Evolutionary conservation across 2,113 vertebrate species (phyloP).

Genomic region (Malurus elegans): DNA sequence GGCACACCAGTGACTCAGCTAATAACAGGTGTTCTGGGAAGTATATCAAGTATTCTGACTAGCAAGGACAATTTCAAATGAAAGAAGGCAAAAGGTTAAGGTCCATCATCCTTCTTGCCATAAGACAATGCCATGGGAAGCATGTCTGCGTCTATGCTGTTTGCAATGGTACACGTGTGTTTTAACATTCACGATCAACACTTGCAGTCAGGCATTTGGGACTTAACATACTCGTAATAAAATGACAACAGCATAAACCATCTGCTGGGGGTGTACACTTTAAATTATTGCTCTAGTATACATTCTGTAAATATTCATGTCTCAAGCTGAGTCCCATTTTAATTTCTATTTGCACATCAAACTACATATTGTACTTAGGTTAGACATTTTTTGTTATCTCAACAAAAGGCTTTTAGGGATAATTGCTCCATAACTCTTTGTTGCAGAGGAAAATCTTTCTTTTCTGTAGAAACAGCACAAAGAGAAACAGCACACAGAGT

Average conservation of each 20-base stretch:
- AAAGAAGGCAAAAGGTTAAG: slow-evolving; percentile 13
- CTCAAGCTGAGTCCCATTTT: background rate
- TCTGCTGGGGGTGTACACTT: slow-evolving; percentile 38
- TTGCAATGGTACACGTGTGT: background rate
- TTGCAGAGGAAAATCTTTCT: background rate
- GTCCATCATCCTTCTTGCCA: slow-evolving; percentile 3
- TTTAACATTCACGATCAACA: slow-evolving; percentile 53
- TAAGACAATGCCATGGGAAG: background rate
- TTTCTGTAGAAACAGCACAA: background rate
- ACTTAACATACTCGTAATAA: slow-evolving; percentile 42
- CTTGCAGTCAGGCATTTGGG: slow-evolving; percentile 33
- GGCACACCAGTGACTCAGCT: background rate
- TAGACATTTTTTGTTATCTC: background rate
- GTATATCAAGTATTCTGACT: background rate
- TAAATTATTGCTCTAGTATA: background rate
- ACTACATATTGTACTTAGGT: background rate
- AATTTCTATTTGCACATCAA: background rate
- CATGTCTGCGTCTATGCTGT: background rate
- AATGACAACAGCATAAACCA: slow-evolving; percentile 14
- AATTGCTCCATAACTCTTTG: background rate
- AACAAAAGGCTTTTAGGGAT: background rate
- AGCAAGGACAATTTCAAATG: slow-evolving; percentile 1
- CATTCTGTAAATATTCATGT: background rate
- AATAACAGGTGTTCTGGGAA: background rate
- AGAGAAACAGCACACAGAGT: background rate